A percentile compares a stretch with the other conserved stretches of the same genome.
These are phyloP conservation scores for Phortica magna DNA, from an alignment of 2,888 invertebrate genomes.

Conservation along the genomic window DNA sequence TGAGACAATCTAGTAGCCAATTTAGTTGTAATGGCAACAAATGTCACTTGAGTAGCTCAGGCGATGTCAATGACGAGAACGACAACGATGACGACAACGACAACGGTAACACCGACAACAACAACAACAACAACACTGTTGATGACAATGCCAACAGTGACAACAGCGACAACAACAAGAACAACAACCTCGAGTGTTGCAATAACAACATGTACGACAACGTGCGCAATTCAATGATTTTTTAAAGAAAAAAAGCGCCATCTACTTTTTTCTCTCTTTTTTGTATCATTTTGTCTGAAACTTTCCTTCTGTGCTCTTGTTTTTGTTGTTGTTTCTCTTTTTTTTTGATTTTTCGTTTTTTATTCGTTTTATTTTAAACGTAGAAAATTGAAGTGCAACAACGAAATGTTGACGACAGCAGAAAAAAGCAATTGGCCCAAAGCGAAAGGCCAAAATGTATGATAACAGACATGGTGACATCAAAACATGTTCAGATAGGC, in stretches of 20 bases:
- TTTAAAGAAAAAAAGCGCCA: neutral
- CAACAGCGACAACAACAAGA: constrained; percentile 36
- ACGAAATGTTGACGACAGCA: neutral
- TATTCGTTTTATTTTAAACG: constrained; percentile 5
- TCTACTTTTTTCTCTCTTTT: neutral
- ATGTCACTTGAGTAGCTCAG: constrained; percentile 54
- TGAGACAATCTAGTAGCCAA: constrained; percentile 64
- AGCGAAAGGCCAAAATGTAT: constrained; percentile 43
- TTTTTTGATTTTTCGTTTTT: neutral
- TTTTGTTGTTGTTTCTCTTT: neutral
- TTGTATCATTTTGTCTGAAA: neutral
- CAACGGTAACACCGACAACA: neutral
- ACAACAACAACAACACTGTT: constrained; percentile 21
- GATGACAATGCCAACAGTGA: constrained; percentile 28
- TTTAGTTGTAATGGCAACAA: constrained; percentile 66
- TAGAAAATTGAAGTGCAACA: constrained; percentile 16
- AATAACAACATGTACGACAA: neutral
- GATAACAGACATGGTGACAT: neutral
- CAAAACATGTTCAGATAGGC: neutral
- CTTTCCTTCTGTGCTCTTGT: no score
- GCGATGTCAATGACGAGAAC: constrained; percentile 40
- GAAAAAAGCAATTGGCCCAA: constrained; percentile 32
- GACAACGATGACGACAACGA: constrained; percentile 34
- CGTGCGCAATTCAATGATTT: constrained; percentile 5
- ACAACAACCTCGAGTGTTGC: constrained; percentile 18